Base-by-base conservation (phyloP, 2,888 invertebrate species). In the Aleiodes testaceus region DNA sequence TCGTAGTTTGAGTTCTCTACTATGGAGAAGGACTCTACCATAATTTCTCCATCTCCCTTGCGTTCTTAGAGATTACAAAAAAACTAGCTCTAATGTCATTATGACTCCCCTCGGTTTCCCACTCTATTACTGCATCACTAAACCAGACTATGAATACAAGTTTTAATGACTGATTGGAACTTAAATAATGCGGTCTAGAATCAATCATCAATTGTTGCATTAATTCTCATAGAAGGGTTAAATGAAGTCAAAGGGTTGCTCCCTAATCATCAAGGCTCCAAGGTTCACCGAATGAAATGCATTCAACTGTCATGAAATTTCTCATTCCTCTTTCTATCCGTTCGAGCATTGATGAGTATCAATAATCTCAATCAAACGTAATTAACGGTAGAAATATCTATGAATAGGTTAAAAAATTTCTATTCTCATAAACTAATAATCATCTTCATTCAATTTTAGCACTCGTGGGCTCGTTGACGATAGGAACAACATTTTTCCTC, bases 401-500 rank as follows among this genome's bases (percentile, higher is more conserved):
- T 49, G 14, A 16, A 67, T 45, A 12, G 3, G 45, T 68, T 11
- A 20, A 59, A 5, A 2, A 61, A 49, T 64, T 63, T 49, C 36
- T 50, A n/a, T 44, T 14, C 1, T 14, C 14, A 20, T 6, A 45
- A 12, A 47, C 7, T 9, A 52, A 22, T 18, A 11, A 44, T 47
- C 22, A 45, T 61, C 26, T 42, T 49, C 61, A 66, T 52, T 45
- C 42, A 3, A 64, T 53, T 63, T 18, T 92, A 97, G 97, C 97
- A 77, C 90, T 97, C 84, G 95, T 97, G 74, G 97, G 97, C 6
- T 93, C 96, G 0, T 88, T 97, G 78, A 91, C 95, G 20, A 95
- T 97, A 86, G 96, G 97, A 47, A 93, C 94, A 59, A 96, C 96
- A 66, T 97, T 97, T 88, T 91, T 97, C 76, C 88, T 97, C 77